Evolutionary conservation across 1,140 invertebrate species (phyloP), one percentile per base, ranked within the genome.

Genomic region (Lasioglossum albipes): DNA sequence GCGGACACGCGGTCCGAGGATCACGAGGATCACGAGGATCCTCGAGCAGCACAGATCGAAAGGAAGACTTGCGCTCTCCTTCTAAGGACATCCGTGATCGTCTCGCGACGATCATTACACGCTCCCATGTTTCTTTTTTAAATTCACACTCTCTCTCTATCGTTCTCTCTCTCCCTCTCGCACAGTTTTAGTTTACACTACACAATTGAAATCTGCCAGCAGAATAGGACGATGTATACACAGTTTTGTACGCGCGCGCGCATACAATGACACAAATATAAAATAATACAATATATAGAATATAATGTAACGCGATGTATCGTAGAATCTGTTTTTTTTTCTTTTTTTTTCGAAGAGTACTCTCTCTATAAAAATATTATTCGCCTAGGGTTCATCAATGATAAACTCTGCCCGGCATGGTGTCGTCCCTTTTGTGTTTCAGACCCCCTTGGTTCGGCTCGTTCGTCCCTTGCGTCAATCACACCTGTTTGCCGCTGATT

Each of bases 291-390:
- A 75, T 84, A 71, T 78, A 73, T 84, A 65, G 73, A 87, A 81
- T 81, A 54, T 61, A 81, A 77, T 85, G 61, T 70, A 83, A 89
- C 59, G 68, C 31, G 76, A 83, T 81, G 73, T 75, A 61, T 85
- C 59, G 42, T 69, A 81, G 65, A 57, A 88, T 87, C 54, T 81
- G 74, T 61, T 36, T 74, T 13, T 13, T 49, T 49, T 9, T 45
- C 9, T 45, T 45, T 42, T 45, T 45, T 45, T 45, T 1, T 45
- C 49, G 76, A 75, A 83, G 54, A 82, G 62, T 81, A 87, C 89
- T 84, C 79, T 90, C 89, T 84, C 79, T 90, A 90, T 86, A 91
- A 91, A 90, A 91, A 91, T 90, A 90, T 83, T 77, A 83, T 80
- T 89, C 86, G 64, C 79, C 36, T 87, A 84, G 77, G 83, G 84